Evolutionary conservation across 2,113 vertebrate genomes (phyloP).

Genomic region (Sorex fumeus): DNA sequence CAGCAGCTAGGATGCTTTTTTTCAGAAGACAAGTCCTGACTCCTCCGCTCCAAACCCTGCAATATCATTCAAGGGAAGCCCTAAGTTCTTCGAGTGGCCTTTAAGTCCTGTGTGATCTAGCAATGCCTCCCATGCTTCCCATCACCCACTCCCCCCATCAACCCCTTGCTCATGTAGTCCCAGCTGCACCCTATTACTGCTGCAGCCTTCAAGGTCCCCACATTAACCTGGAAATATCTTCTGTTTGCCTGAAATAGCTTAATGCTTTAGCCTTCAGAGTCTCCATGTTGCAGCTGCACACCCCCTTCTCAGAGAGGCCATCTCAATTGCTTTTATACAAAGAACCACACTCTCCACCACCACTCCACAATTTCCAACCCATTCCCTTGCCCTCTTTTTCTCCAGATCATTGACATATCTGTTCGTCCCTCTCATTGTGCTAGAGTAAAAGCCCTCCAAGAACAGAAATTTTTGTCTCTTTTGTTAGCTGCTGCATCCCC

Average conservation of each 20-base stretch:
- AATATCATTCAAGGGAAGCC: constrained; percentile 30
- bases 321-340: not conserved
- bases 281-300: not conserved
- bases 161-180: not conserved
- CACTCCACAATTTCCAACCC: not conserved
- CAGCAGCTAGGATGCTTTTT: constrained; percentile 20
- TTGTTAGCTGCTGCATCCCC: constrained; percentile 51
- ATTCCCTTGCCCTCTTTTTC: constrained; percentile 56
- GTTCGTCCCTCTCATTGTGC: constrained; percentile 63
- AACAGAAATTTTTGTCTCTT: constrained; percentile 66
- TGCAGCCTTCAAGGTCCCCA: constrained; percentile 37
- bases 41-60: not conserved
- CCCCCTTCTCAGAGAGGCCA: not conserved
- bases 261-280: constrained; percentile 30
- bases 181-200: constrained; percentile 3
- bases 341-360: not conserved
- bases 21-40: not conserved
- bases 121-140: not conserved
- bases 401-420: constrained; percentile 24
- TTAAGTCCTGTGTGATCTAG: not conserved
- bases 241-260: constrained; percentile 56
- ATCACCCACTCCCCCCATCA: not conserved
- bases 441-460: constrained; percentile 47
- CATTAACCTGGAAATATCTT: constrained; percentile 4
- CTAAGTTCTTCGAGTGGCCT: constrained; percentile 29